Evolutionary conservation across 1,140 invertebrate species (phyloP).

Genomic region (Sarcophaga bullata): DNA sequence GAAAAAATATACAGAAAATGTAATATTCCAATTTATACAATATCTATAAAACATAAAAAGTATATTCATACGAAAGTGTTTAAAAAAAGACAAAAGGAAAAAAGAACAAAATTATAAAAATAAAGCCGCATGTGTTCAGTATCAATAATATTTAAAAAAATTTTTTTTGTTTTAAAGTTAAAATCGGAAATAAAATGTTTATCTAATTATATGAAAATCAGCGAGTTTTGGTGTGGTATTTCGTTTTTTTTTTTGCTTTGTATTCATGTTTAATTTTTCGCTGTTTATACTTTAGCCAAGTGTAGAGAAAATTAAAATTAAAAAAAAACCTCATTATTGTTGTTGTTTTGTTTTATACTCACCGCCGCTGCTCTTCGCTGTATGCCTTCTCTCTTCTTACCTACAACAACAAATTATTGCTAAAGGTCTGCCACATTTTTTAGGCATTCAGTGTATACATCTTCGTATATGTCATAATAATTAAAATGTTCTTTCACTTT

Average conservation of each 20-base stretch:
- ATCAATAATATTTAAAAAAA: no score
- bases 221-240: background rate
- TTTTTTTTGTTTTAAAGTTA: no score
- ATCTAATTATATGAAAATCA: no score
- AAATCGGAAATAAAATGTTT: no score
- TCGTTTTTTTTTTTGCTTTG: constrained; percentile 15
- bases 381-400: background rate
- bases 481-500: background rate
- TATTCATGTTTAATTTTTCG: no score
- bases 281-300: background rate
- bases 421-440: background rate
- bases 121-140: constrained; percentile 27
- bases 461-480: no score
- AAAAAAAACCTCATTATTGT: background rate
- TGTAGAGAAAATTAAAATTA: constrained; percentile 32
- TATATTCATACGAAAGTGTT: background rate
- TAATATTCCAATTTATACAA: background rate
- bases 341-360: constrained; percentile 4
- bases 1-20: background rate
- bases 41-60: background rate
- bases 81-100: background rate
- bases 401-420: constrained; percentile 2
- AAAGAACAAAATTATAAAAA: constrained; percentile 2
- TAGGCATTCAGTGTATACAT: background rate
- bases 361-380: background rate